These are phyloP conservation scores for Xiphophorus birchmanni DNA, from an alignment of 2,797 vertebrate species.

Conservation along the genomic window DNA sequence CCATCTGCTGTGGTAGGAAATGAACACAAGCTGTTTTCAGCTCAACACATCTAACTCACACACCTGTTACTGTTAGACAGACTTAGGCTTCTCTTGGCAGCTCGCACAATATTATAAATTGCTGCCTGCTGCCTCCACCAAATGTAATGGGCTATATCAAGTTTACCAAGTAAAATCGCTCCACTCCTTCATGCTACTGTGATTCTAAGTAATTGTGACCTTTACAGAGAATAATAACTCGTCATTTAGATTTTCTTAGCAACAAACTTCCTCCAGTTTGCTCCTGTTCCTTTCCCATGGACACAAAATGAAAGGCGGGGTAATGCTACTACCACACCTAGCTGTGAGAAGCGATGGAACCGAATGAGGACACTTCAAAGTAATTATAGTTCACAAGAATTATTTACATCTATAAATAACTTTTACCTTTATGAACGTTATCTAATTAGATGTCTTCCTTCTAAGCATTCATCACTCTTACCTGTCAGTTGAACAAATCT, in stretches of 20 bases:
- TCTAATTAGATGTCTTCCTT: conserved; percentile 33
- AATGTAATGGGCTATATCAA: conserved; percentile 67
- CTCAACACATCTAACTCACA: conserved; percentile 69
- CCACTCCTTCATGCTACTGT: conserved; percentile 54
- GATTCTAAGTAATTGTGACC: conserved; percentile 69
- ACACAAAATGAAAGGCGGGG: conserved; percentile 28
- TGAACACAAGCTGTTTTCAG: conserved; percentile 76
- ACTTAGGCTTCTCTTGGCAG: conserved; percentile 65
- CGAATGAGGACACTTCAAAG: conserved; percentile 30
- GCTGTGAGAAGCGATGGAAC: conserved; percentile 38
- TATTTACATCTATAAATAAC: conserved; percentile 40
- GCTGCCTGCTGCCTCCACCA: conserved; percentile 59
- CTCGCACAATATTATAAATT: conserved; percentile 65
- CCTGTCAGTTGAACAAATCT: conserved; percentile 18
- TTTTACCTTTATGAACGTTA: conserved; percentile 33
- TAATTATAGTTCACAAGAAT: conserved; percentile 31
- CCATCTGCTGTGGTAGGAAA: conserved; percentile 73
- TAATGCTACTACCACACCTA: conserved; percentile 27
- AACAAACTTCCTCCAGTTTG: conserved; percentile 49
- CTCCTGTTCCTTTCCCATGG: conserved; percentile 32
- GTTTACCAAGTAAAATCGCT: conserved; percentile 61
- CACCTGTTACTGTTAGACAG: conserved; percentile 73
- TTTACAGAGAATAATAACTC: conserved; percentile 68
- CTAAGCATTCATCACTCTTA: conserved; percentile 30
- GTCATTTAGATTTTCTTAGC: conserved; percentile 59